These are phyloP conservation scores for Echiichthys vipera DNA, from an alignment of 2,797 vertebrate genomes.

Conservation along the genomic window DNA sequence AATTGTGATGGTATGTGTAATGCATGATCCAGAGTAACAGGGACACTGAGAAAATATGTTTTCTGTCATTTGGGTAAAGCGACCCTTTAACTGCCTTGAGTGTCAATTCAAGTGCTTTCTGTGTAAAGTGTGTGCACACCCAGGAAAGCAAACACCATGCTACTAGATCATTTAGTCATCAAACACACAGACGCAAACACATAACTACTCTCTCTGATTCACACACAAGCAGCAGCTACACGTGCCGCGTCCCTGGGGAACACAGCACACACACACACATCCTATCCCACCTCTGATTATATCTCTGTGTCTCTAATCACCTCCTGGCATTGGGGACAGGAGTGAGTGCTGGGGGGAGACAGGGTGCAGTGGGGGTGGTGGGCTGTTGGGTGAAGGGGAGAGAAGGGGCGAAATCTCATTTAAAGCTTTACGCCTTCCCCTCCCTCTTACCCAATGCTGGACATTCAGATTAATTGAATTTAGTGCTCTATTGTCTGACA, in stretches of 20 bases:
- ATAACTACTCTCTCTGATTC: constrained; percentile 18
- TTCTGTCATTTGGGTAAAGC: not conserved
- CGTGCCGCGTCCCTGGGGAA: constrained; percentile 58
- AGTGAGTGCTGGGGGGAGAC: constrained; percentile 75
- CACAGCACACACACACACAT: constrained; percentile 15
- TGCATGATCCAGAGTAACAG: not conserved
- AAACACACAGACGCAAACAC: constrained; percentile 19
- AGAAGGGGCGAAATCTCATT: constrained; percentile 93
- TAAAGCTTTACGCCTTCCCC: constrained; percentile 93
- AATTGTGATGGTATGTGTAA: not conserved
- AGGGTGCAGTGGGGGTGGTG: constrained; percentile 69
- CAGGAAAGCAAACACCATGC: constrained; percentile 1
- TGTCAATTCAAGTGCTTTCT: not conserved
- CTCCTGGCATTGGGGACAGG: constrained; percentile 87
- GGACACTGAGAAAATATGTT: not conserved
- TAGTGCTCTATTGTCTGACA: constrained; percentile 92
- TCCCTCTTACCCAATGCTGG: constrained; percentile 89
- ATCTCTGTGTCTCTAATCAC: constrained; percentile 92
- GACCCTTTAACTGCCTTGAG: not conserved
- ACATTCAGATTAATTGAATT: constrained; percentile 94
- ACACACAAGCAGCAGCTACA: constrained; percentile 38
- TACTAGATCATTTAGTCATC: constrained; percentile 11
- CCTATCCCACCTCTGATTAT: constrained; percentile 92
- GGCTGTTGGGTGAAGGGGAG: constrained; percentile 82
- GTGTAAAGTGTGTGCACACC: not conserved